Evolutionary conservation across 2,888 invertebrate species (phyloP).

Genomic region (Malthinus flaveolus): DNA sequence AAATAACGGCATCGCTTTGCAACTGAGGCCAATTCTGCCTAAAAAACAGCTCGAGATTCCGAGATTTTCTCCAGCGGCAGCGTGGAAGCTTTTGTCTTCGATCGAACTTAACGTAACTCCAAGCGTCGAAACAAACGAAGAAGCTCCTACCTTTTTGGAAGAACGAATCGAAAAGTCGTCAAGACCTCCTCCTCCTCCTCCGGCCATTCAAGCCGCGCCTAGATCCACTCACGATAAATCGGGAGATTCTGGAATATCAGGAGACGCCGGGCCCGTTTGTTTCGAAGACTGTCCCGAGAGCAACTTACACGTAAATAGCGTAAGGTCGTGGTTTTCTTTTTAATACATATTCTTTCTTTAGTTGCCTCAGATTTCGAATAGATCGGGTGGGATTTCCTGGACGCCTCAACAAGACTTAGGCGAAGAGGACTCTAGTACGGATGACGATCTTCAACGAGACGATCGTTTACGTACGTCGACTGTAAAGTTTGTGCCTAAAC

Average conservation of each 20-base stretch:
- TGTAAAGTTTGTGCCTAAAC: constrained; percentile 53
- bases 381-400: constrained; percentile 60
- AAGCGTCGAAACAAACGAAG: constrained; percentile 45
- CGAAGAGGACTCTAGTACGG: constrained; percentile 54
- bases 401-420: constrained; percentile 87
- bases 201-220: constrained; percentile 56
- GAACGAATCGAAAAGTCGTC: constrained; percentile 59
- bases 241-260: constrained; percentile 83
- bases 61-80: constrained; percentile 80
- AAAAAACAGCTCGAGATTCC: constrained; percentile 77
- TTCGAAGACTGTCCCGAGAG: constrained; percentile 58
- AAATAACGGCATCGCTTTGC: constrained; percentile 68
- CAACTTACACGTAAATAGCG: constrained; percentile 42
- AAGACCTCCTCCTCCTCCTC: constrained; percentile 56
- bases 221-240: constrained; percentile 69
- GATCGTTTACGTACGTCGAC: constrained; percentile 38
- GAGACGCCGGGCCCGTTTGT: constrained; percentile 67
- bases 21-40: constrained; percentile 77
- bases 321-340: not conserved
- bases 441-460: constrained; percentile 43
- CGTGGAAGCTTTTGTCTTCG: constrained; percentile 75
- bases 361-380: constrained; percentile 18
- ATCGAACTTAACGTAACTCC: constrained; percentile 57
- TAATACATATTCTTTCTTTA: constrained; percentile 8
- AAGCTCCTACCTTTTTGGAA: constrained; percentile 54